phyloP scores from a whole-genome alignment of 2,797 vertebrate genomes.

The Erpetoichthys calabaricus region DNA sequence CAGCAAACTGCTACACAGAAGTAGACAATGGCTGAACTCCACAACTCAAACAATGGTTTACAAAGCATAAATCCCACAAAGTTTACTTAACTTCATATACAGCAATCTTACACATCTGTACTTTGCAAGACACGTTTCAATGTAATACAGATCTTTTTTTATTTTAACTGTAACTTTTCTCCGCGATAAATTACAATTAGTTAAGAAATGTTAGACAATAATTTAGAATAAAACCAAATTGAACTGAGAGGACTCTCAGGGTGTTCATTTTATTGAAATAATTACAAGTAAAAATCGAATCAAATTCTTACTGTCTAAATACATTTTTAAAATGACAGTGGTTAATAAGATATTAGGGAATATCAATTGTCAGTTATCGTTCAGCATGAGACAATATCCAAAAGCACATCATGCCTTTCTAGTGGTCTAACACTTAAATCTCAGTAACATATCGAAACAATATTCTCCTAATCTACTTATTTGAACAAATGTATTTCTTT shows the following conservation, averaged over 20 bases:
- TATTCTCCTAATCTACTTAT: not conserved
- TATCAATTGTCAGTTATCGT: slow-evolving; percentile 18
- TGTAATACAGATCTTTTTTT: slow-evolving; percentile 30
- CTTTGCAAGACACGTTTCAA: slow-evolving; percentile 40
- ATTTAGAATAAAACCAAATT: slow-evolving; percentile 42
- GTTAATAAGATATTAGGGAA: slow-evolving; percentile 12
- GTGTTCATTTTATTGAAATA: slow-evolving; percentile 28
- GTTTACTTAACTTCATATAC: slow-evolving; percentile 37
- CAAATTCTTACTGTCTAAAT: slow-evolving; percentile 2
- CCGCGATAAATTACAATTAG: slow-evolving; percentile 31
- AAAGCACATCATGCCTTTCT: slow-evolving; percentile 1
- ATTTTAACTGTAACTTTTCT: slow-evolving; percentile 33
- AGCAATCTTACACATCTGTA: slow-evolving; percentile 41
- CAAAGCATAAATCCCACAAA: slow-evolving; percentile 39
- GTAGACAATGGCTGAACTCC: slow-evolving; percentile 37
- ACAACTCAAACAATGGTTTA: slow-evolving; percentile 41
- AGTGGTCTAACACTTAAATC: slow-evolving; percentile 5
- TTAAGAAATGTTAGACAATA: slow-evolving; percentile 36
- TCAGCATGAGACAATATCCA: slow-evolving; percentile 6
- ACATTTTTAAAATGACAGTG: slow-evolving; percentile 7
- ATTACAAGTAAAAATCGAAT: slow-evolving; percentile 21
- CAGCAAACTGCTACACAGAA: slow-evolving; percentile 48
- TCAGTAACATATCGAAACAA: not conserved
- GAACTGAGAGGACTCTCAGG: slow-evolving; percentile 20
- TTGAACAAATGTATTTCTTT: slow-evolving; percentile 1